Conservation (phyloP, 2,113 vertebrate species). For the Bufo bufo region DNA sequence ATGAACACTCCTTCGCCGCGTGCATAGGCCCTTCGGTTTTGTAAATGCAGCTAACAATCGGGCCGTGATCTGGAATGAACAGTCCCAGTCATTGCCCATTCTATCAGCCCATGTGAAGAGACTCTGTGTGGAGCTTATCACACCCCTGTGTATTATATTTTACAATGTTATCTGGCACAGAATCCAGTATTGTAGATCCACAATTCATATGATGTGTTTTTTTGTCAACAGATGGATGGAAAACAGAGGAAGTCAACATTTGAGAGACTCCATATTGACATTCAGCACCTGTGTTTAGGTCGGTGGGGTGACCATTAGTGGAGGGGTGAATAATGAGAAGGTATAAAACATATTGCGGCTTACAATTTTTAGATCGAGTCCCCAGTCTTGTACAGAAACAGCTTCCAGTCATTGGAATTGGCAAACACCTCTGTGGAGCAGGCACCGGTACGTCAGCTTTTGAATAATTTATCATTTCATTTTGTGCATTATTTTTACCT, state of each 20-base stretch:
- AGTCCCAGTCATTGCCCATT: too few relatives aligned
- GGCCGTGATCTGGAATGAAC: too few relatives aligned
- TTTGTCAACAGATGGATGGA: slow-evolving; percentile 85
- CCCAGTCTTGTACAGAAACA: slow-evolving; percentile 77
- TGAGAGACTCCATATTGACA: slow-evolving; percentile 93
- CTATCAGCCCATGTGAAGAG: too few relatives aligned
- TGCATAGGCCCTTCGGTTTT: too few relatives aligned
- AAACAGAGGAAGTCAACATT: slow-evolving; percentile 84
- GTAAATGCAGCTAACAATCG: too few relatives aligned
- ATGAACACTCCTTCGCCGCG: too few relatives aligned
- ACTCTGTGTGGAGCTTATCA: too few relatives aligned
- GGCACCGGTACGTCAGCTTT: slow-evolving; percentile 83
- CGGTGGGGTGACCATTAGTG: slow-evolving; percentile 63
- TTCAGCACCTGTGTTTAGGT: slow-evolving; percentile 93
- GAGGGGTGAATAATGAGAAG: neutral
- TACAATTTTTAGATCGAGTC: slow-evolving; percentile 75
- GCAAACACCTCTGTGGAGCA: slow-evolving; percentile 94
- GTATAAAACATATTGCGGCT: neutral
- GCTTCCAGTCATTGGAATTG: slow-evolving; percentile 86
- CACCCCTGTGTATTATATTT: too few relatives aligned
- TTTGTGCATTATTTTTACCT: neutral
- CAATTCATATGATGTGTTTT: neutral
- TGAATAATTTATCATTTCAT: neutral
- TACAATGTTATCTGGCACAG: neutral
- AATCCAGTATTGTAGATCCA: neutral